A percentile compares a stretch with the other conserved stretches of the same genome.
Evolutionary conservation across 2,113 vertebrate species (phyloP).

Genomic region (Mola mola): DNA sequence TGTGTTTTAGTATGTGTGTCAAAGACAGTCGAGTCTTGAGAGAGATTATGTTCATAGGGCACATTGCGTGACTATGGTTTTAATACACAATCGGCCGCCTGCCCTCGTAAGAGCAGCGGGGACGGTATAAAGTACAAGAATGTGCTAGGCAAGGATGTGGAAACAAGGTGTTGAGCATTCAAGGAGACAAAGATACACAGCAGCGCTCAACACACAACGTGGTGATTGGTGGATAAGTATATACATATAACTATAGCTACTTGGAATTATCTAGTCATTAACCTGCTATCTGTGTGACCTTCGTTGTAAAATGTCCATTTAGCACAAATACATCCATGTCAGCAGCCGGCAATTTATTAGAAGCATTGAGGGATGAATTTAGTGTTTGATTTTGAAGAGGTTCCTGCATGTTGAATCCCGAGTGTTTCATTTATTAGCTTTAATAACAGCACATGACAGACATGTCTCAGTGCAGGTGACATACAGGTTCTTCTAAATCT

Average conservation of each 20-base stretch:
- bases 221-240: constrained; percentile 18
- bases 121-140: constrained; percentile 16
- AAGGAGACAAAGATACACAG: constrained; percentile 2
- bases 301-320: too few relatives aligned
- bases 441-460: constrained; percentile 5
- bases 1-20: constrained; percentile 13
- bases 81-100: constrained; percentile 1
- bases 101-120: constrained; percentile 10
- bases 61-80: constrained; percentile 14
- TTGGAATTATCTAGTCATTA: too few relatives aligned
- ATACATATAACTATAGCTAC: constrained; percentile 12
- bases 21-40: constrained; percentile 4
- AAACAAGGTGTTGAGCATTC: constrained; percentile 29
- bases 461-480: neutral
- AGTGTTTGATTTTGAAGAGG: constrained; percentile 18
- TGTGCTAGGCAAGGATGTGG: constrained; percentile 3
- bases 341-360: too few relatives aligned
- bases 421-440: neutral
- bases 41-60: constrained; percentile 36
- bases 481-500: too few relatives aligned
- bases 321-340: too few relatives aligned
- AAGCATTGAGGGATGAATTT: constrained; percentile 16
- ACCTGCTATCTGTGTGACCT: too few relatives aligned
- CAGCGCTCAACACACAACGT: constrained; percentile 37
- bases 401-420: neutral